phyloP scores from a whole-genome alignment of 92 coral and sea anemone genomes.

The Meandrina meandrites region DNA sequence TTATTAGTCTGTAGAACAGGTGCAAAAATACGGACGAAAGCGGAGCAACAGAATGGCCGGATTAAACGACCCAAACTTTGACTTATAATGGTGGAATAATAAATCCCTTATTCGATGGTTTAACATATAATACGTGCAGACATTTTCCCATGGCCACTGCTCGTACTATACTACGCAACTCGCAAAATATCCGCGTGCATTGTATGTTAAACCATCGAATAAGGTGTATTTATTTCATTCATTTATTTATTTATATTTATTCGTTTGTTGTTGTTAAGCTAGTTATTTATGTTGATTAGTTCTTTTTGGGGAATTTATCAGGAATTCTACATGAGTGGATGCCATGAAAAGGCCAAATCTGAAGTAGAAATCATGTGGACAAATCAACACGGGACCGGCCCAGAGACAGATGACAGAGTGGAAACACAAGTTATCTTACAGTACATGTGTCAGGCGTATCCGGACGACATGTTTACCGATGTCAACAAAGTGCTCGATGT shows the following conservation, averaged over 20 bases:
- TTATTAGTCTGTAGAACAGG: too few species aligned
- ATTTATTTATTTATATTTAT: neutral
- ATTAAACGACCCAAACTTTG: too few species aligned
- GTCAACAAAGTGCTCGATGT: constrained; percentile 7
- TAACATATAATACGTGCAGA: too few species aligned
- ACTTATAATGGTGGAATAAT: too few species aligned
- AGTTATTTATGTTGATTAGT: neutral
- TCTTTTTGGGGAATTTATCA: neutral
- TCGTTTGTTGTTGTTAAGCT: neutral
- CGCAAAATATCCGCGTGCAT: too few species aligned
- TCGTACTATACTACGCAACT: too few species aligned
- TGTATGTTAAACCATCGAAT: too few species aligned
- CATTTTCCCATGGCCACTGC: too few species aligned
- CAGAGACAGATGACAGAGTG: constrained; percentile 38
- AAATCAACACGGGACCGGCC: constrained; percentile 71
- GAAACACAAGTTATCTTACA: constrained; percentile 60
- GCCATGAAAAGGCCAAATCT: constrained; percentile 33
- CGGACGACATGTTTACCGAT: constrained; percentile 24
- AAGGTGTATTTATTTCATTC: too few species aligned
- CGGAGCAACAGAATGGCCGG: too few species aligned
- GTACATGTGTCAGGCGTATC: constrained; percentile 65
- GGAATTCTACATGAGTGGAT: constrained; percentile 44
- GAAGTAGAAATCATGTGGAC: constrained; percentile 66
- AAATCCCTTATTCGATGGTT: too few species aligned
- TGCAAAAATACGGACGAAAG: too few species aligned